A percentile compares a stretch with the other conserved stretches of the same genome.
Evolutionary conservation across 2,113 vertebrate species (phyloP).

Genomic region (Podarcis muralis): DNA sequence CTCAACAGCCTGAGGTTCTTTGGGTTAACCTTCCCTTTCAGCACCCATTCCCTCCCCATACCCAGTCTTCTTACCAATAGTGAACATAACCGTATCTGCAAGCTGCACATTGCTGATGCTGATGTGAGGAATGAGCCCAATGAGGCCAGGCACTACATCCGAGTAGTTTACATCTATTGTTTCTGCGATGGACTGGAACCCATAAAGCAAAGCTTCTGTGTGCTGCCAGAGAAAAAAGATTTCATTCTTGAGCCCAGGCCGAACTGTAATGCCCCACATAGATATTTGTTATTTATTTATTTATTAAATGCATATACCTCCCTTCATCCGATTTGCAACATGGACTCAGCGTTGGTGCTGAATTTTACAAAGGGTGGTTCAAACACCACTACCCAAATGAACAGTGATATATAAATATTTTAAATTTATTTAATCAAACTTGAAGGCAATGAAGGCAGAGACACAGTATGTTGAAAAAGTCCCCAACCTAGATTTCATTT

Average conservation of each 20-base stretch:
- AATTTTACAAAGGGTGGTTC: not conserved
- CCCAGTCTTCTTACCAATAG: conserved; percentile 87
- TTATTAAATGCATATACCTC: no score
- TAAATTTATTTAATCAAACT: not conserved
- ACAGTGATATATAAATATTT: no score
- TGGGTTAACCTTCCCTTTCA: not conserved
- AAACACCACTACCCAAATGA: not conserved
- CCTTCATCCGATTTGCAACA: not conserved
- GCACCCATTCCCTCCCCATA: not conserved
- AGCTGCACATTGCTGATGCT: conserved; percentile 98
- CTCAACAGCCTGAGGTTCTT: not conserved
- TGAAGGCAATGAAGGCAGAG: not conserved
- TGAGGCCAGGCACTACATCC: conserved; percentile 95
- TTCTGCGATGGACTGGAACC: conserved; percentile 98
- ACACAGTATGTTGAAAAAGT: not conserved
- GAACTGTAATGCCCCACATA: not conserved
- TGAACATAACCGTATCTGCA: conserved; percentile 98
- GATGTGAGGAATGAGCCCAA: conserved; percentile 97
- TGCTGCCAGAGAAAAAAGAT: conserved; percentile 78
- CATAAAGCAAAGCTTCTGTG: conserved; percentile 95
- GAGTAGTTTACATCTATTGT: conserved; percentile 99
- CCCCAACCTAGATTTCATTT: not conserved
- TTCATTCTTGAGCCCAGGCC: not conserved
- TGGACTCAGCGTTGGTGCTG: not conserved
- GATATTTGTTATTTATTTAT: no score